Percentiles rank a stretch among this genome's conserved stretches.
phyloP scores from a whole-genome alignment of 2,113 vertebrate species.

The Colius striatus region DNA sequence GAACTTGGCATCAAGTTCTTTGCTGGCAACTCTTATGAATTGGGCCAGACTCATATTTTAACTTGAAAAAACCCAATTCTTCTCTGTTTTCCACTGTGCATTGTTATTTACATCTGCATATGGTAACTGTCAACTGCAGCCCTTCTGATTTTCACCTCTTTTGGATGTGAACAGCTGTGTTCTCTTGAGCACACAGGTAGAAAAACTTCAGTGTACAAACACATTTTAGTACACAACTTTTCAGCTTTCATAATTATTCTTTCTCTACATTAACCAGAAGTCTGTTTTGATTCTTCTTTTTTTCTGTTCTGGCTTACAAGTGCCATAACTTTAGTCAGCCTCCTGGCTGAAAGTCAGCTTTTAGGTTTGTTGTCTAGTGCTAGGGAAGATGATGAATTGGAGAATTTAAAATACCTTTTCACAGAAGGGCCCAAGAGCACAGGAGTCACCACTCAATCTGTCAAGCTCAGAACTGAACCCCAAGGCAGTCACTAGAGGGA shows the following conservation, averaged over 20 bases:
- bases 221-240: background rate
- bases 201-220: background rate
- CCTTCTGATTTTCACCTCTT: background rate
- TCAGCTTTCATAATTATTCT: background rate
- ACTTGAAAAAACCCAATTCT: conserved; percentile 17
- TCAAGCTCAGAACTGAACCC: background rate
- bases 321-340: background rate
- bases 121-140: background rate
- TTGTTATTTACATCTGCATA: background rate
- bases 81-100: background rate
- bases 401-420: conserved; percentile 32
- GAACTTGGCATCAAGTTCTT: conserved; percentile 16
- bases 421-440: background rate
- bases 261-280: background rate
- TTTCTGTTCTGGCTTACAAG: background rate
- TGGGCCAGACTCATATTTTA: background rate
- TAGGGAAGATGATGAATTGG: background rate
- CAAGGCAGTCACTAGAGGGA: background rate
- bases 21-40: background rate
- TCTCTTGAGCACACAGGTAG: background rate
- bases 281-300: background rate
- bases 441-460: conserved; percentile 2
- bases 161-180: background rate
- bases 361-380: background rate
- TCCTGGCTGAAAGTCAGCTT: conserved; percentile 22